These are phyloP conservation scores for Muscicapa comitata DNA, from an alignment of 2,797 vertebrate genomes.

Conservation along the genomic window DNA sequence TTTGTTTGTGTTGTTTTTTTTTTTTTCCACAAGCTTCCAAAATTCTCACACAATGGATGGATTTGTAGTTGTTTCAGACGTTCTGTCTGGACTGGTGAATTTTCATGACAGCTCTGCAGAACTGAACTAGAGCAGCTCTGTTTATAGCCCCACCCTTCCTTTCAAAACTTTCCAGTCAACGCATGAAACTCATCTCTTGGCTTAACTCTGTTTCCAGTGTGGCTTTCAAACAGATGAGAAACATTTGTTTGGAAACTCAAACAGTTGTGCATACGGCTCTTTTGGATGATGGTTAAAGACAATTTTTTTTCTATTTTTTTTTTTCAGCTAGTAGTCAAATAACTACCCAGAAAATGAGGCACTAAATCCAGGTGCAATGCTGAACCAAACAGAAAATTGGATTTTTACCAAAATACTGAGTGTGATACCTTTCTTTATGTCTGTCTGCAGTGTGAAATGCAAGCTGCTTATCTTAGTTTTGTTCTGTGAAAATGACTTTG, in stretches of 20 bases:
- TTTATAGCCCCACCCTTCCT: conserved; percentile 57
- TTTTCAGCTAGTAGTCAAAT: not conserved
- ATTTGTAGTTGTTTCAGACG: conserved; percentile 30
- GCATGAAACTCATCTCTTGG: conserved; percentile 60
- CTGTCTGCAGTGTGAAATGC: not conserved
- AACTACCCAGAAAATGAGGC: not conserved
- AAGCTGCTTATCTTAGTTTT: not conserved
- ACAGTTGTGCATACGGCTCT: not conserved
- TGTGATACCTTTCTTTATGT: not conserved
- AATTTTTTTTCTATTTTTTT: not conserved
- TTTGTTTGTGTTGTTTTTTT: not conserved
- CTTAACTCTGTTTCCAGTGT: conserved; percentile 7
- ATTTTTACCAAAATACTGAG: not conserved
- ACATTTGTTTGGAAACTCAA: conserved; percentile 44
- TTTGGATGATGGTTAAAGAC: not conserved
- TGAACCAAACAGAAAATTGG: not conserved
- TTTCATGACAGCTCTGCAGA: conserved; percentile 44
- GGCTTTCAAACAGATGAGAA: conserved; percentile 56
- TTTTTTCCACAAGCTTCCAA: not conserved
- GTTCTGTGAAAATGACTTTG: not conserved
- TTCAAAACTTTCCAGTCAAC: conserved; percentile 58
- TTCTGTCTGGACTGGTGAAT: conserved; percentile 51
- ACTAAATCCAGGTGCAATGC: not conserved
- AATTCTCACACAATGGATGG: conserved; percentile 7
- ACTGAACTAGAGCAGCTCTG: conserved; percentile 16